Base-by-base conservation (phyloP, 2,888 invertebrate genomes). In the Nowickia ferox region DNA sequence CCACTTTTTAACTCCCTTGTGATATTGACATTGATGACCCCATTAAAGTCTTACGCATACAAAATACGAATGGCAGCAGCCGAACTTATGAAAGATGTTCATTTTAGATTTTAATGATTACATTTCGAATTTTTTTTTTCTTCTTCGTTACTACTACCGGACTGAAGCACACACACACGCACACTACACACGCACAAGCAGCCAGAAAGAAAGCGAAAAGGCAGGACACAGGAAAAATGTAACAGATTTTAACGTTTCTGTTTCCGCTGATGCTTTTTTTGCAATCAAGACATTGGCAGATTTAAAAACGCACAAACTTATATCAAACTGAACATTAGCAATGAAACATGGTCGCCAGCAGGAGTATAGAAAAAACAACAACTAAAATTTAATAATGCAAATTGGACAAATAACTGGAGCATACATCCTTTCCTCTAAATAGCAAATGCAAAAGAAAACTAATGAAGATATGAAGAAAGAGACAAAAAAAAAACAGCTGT, bases 321-420 rank as follows among this genome's bases (percentile, higher is more conserved):
- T 48, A 79, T 40, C 48, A 66, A 80, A 17, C 48, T 46, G 22
- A 69, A 48, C 44, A 53, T 22, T 6, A 19, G 57, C 40, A 69
- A 59, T 42, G 10, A 11, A 46, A 63, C 55, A 71, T 22, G 59
- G 38, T 65, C 48, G 72, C 1, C 48, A 57, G 42, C 48, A 57
- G 42, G 44, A 65, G 57, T 48, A 30, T 6, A 6, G 6, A 30
- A 65, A 66, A 72, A 48, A 53, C 65, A 74, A n/a, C 38, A 82
- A 79, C 78, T 66, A 72, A 79, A 80, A 83, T 83, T 80, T 83
- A 79, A 86, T 86, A 86, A 83, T 83, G 86, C 75, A 86, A 86
- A 86, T 86, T 86, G 86, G 76, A 80, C 76, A 80, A 83, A 71
- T 86, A 86, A 83, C 83, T 86, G 79, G 83, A 76, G 86, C 83